These are phyloP conservation scores for Dasypus novemcinctus DNA, from an alignment of 2,113 vertebrate genomes.

Conservation along the genomic window DNA sequence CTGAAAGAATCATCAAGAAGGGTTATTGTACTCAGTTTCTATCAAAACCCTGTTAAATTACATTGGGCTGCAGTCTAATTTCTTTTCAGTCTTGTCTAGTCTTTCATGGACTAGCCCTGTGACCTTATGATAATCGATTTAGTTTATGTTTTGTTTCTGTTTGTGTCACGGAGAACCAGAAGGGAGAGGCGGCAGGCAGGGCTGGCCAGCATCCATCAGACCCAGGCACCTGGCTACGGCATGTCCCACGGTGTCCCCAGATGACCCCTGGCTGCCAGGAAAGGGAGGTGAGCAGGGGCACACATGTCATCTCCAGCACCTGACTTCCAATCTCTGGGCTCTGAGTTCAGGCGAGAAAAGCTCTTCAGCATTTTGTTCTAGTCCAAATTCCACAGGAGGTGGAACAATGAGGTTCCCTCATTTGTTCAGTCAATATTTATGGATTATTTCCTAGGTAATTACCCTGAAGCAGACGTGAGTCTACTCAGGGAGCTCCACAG, in stretches of 20 bases:
- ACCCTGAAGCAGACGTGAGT: not conserved
- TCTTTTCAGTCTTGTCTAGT: conserved; percentile 53
- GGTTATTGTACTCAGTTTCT: conserved; percentile 53
- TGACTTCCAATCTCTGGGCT: not conserved
- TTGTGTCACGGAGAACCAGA: not conserved
- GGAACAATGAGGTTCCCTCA: not conserved
- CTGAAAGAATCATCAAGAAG: conserved; percentile 16
- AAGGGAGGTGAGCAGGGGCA: not conserved
- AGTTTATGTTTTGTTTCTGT: conserved; percentile 49
- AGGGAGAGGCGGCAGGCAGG: not conserved
- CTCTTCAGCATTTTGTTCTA: not conserved
- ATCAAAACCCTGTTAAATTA: conserved; percentile 63
- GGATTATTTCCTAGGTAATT: not conserved
- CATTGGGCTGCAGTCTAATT: conserved; percentile 57
- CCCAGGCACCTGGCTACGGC: too few species aligned
- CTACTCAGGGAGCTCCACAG: not conserved
- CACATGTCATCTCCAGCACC: not conserved
- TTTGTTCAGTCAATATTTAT: not conserved
- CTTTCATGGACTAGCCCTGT: conserved; percentile 48
- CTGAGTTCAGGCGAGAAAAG: not conserved
- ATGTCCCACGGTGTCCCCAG: not conserved
- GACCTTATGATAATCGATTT: conserved; percentile 64
- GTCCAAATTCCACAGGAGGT: not conserved
- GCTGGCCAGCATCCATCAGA: not conserved
- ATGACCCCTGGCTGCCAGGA: not conserved